Conservation (phyloP, 2,113 vertebrate species). For the Prietella phreatophila region DNA sequence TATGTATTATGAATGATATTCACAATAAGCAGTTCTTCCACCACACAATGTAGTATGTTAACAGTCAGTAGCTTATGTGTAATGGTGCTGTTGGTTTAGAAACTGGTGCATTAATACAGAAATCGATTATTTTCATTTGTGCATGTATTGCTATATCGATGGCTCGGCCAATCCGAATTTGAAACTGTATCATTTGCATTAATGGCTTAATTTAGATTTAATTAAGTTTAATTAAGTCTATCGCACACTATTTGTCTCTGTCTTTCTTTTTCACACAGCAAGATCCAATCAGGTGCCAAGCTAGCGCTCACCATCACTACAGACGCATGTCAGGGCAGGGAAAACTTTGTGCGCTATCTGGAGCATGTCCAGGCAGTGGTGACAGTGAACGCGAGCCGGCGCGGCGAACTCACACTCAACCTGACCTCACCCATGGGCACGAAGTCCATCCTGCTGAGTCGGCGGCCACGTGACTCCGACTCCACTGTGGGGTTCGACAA, state of each 20-base stretch:
- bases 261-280: slow-evolving; percentile 68
- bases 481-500: slow-evolving; percentile 98
- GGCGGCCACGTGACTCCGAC: slow-evolving; percentile 91
- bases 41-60: background rate
- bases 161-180: background rate
- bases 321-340: slow-evolving; percentile 89
- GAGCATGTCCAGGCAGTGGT: slow-evolving; percentile 96
- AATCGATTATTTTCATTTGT: background rate
- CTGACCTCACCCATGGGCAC: slow-evolving; percentile 99
- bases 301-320: slow-evolving; percentile 84
- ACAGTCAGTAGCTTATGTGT: background rate
- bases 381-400: slow-evolving; percentile 88
- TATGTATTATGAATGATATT: background rate
- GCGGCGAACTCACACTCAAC: slow-evolving; percentile 95
- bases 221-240: background rate
- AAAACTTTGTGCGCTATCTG: slow-evolving; percentile 97
- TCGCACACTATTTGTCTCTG: background rate
- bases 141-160: background rate
- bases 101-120: background rate
- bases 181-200: background rate
- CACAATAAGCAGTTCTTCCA: background rate
- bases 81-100: background rate
- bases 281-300: slow-evolving; percentile 84
- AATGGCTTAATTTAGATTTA: background rate
- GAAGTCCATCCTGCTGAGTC: slow-evolving; percentile 94